A percentile compares a stretch with the other conserved stretches of the same genome.
Conservation (phyloP, 1,140 invertebrate genomes). For the Drosophila grimshawi region DNA sequence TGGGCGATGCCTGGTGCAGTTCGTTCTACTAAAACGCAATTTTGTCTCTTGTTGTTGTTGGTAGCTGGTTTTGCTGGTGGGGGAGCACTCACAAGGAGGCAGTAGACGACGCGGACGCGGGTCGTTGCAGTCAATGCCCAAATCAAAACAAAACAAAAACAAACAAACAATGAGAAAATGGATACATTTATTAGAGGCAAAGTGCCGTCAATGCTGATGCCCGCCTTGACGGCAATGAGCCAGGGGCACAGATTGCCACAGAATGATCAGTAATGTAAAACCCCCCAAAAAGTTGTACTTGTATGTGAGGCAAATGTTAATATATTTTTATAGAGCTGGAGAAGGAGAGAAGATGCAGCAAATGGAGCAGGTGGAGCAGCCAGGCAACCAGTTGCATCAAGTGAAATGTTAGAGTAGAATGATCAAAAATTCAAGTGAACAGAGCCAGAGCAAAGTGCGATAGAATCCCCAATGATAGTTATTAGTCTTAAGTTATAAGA, state of each 20-base stretch:
- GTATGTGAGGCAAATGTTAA: constrained; percentile 57
- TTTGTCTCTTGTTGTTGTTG: background rate
- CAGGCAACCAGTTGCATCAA: constrained; percentile 22
- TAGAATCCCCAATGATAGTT: constrained; percentile 80
- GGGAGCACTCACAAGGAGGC: constrained; percentile 41
- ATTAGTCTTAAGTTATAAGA: constrained; percentile 74
- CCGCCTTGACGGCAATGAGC: no score
- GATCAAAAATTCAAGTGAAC: constrained; percentile 42
- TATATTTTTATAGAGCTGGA: constrained; percentile 69
- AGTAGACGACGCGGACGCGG: constrained; percentile 46
- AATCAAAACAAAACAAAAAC: no score
- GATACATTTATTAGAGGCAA: no score
- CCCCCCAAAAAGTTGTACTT: background rate
- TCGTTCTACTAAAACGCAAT: constrained; percentile 70
- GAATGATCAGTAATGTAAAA: no score
- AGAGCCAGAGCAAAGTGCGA: constrained; percentile 60
- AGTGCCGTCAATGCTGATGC: background rate
- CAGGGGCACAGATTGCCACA: no score
- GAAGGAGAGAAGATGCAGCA: constrained; percentile 8
- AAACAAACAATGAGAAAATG: no score
- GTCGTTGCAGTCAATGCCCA: constrained; percentile 27
- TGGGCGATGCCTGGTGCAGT: constrained; percentile 81
- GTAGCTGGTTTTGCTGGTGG: constrained; percentile 5
- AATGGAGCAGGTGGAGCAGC: constrained; percentile 21
- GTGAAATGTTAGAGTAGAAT: constrained; percentile 22